These are phyloP conservation scores for Volucella inflata DNA, from an alignment of 2,888 invertebrate species.

Conservation along the genomic window DNA sequence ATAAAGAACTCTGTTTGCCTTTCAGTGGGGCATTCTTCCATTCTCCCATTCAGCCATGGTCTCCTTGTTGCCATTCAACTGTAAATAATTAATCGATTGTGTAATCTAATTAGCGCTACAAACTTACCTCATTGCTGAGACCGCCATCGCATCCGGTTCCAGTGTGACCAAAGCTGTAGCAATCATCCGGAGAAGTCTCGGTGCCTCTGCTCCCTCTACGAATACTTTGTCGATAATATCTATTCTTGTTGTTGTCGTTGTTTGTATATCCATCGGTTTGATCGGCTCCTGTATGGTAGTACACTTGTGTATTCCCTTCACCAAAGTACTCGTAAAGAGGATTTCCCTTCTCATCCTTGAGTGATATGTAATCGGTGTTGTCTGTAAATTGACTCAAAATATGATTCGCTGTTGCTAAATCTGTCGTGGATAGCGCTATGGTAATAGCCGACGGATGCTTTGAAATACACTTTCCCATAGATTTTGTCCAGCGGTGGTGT, in stretches of 20 bases:
- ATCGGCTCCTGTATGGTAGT: conserved; percentile 38
- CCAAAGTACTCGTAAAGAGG: conserved; percentile 78
- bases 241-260: conserved; percentile 61
- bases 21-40: no score
- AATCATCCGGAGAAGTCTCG: conserved; percentile 46
- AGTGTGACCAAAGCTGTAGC: conserved; percentile 64
- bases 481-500: conserved; percentile 62
- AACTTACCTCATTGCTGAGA: conserved; percentile 77
- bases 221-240: conserved; percentile 61
- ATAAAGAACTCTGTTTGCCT: no score
- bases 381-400: conserved; percentile 78
- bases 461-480: conserved; percentile 84
- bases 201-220: conserved; percentile 41
- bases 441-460: conserved; percentile 82
- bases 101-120: conserved; percentile 73
- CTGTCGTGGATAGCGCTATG: conserved; percentile 81
- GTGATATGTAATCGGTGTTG: conserved; percentile 78
- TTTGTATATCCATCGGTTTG: conserved; percentile 35
- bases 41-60: neutral
- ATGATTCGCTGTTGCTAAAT: conserved; percentile 79
- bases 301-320: conserved; percentile 57
- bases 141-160: conserved; percentile 36
- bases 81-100: conserved; percentile 74
- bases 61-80: conserved; percentile 33
- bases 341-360: conserved; percentile 78